These are phyloP conservation scores for Thomomys bottae DNA, from an alignment of 2,113 vertebrate species.

Conservation along the genomic window DNA sequence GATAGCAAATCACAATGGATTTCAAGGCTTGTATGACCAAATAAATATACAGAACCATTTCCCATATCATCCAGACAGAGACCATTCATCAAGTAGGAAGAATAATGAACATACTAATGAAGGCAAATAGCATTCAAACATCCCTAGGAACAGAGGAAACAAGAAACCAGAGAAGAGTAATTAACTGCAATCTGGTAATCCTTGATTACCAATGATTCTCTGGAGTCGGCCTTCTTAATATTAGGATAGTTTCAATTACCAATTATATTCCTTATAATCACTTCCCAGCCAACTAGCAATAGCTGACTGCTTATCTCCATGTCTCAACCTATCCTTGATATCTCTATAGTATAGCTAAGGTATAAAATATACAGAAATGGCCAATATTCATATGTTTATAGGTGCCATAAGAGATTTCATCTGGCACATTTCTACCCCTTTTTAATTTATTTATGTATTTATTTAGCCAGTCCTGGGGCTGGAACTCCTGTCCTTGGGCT, in stretches of 20 bases:
- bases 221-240: background rate
- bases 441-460: too few relatives aligned
- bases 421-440: background rate
- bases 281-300: constrained; percentile 25
- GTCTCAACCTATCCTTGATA: background rate
- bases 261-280: background rate
- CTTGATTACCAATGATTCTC: background rate
- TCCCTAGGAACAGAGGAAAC: constrained; percentile 88
- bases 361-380: background rate
- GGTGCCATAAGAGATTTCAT: constrained; percentile 1
- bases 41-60: constrained; percentile 85
- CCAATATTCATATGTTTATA: background rate
- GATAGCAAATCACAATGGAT: constrained; percentile 25
- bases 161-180: background rate
- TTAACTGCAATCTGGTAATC: background rate
- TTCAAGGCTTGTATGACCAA: constrained; percentile 82
- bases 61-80: constrained; percentile 84
- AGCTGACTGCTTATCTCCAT: background rate
- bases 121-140: constrained; percentile 88
- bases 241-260: constrained; percentile 14
- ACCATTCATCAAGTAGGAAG: constrained; percentile 85
- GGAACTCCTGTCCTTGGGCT: too few relatives aligned
- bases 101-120: constrained; percentile 89
- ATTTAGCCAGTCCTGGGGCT: too few relatives aligned
- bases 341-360: constrained; percentile 28